Evolutionary conservation across 2,888 invertebrate genomes (phyloP), one percentile per base, ranked within the genome.

Genomic region (Ctenicera cuprea): DNA sequence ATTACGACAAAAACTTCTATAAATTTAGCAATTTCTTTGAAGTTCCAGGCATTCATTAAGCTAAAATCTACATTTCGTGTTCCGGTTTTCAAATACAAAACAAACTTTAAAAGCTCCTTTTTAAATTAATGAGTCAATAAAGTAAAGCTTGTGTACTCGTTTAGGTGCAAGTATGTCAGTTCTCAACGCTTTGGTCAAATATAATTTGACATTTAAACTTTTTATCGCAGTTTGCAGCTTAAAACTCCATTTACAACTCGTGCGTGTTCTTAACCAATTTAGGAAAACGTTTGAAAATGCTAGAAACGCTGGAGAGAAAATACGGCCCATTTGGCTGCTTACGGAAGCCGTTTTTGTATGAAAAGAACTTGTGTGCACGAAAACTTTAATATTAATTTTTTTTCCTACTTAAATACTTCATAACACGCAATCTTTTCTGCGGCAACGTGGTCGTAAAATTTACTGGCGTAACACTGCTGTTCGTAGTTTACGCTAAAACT

Each of bases 191-290:
- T 48, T 11, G 48, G 14, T 11, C 20, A 20, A 48, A 48, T 48
- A 48, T 14, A 38, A 8, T n/a, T n/a, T 14, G 14, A 38, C 38
- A 38, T 9, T 48, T 20, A 11, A 18, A 48, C 0, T 48, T 18
- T 11, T 16, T 18, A 48, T 48, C 7, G 48, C 14, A 41, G 9
- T 11, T 1, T 11, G 48, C 18, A 33, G 48, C 48, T 14, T 16
- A 45, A 45, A 16, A 45, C 38, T 38, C 11, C 38, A 7, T 41
- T 41, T 59, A 59, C 33, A 37, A 14, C 30, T 9, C 14, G 30
- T 59, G 66, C 66, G 66, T 66, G 66, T 38, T 30, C 14, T 41
- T n/a, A 38, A 14, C 52, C 33, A 59, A 37, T 59, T 59, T 16
- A 2, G 16, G 14, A 18, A 59, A 33, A 18, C 16, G 37, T 26